Conservation (phyloP, 2,113 vertebrate species). For the Corydoras sp. region DNA sequence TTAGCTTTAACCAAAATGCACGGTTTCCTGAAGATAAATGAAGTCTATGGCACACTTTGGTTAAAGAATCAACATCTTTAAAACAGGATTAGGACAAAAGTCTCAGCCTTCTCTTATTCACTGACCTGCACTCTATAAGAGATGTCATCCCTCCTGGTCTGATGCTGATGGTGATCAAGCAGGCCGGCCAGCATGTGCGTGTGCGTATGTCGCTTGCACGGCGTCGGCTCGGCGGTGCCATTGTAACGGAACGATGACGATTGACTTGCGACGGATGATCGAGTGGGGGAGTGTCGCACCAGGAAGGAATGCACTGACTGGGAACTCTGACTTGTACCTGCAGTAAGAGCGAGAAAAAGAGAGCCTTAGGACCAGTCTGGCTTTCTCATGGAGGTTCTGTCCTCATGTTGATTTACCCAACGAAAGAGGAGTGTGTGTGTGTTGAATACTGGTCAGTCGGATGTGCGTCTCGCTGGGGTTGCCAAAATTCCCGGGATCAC, state of each 20-base stretch:
- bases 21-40: too few relatives aligned
- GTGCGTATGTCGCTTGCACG: slow-evolving; percentile 88
- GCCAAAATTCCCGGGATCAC: slow-evolving; percentile 62
- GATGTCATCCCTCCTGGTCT: slow-evolving; percentile 87
- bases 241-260: slow-evolving; percentile 92
- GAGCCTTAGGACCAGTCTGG: background rate
- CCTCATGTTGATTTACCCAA: slow-evolving; percentile 64
- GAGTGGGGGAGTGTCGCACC: slow-evolving; percentile 89
- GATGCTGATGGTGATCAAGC: slow-evolving; percentile 63
- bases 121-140: slow-evolving; percentile 94
- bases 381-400: background rate
- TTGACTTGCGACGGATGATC: slow-evolving; percentile 91
- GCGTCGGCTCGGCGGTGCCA: slow-evolving; percentile 70
- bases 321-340: slow-evolving; percentile 93
- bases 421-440: slow-evolving; percentile 71
- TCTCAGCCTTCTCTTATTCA: background rate
- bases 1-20: too few relatives aligned
- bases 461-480: slow-evolving; percentile 61
- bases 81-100: background rate
- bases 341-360: background rate
- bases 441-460: slow-evolving; percentile 67
- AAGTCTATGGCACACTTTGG: too few relatives aligned
- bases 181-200: slow-evolving; percentile 78
- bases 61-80: too few relatives aligned
- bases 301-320: slow-evolving; percentile 90